These are phyloP conservation scores for Phallusia fumigata DNA, from an alignment of 23 tunicate genomes.

Conservation along the genomic window DNA sequence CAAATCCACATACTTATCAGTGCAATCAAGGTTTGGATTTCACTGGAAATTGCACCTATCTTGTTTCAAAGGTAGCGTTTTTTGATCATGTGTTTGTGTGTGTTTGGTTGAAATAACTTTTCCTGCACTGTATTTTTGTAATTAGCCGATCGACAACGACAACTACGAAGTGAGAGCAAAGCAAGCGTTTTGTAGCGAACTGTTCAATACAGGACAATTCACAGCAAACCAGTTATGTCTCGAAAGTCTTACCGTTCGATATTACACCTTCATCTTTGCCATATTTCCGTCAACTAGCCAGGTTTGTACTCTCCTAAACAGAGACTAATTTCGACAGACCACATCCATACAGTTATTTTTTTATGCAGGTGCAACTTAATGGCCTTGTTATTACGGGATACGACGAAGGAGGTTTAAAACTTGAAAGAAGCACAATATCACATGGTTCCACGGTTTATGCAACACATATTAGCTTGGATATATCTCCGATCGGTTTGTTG, in stretches of 20 bases:
- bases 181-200: neutral
- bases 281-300: neutral
- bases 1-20: neutral
- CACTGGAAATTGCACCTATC: conserved; percentile 11
- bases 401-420: conserved; percentile 2
- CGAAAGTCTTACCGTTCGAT: neutral
- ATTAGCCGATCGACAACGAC: neutral
- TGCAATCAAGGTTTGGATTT: neutral
- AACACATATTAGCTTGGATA: neutral
- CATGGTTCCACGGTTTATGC: neutral
- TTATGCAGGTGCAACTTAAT: neutral
- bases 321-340: neutral
- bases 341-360: neutral
- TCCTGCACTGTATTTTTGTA: too few species aligned
- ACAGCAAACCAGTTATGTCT: conserved; percentile 17
- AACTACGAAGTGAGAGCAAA: conserved; percentile 10
- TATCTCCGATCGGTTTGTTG: neutral
- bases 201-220: neutral
- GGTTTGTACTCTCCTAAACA: neutral
- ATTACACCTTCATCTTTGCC: neutral
- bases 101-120: too few species aligned
- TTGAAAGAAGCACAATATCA: neutral
- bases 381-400: neutral
- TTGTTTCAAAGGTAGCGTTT: conserved; percentile 5
- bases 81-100: too few species aligned